phyloP scores from a whole-genome alignment of 2,888 invertebrate genomes.

The Ptychoptera albimana region DNA sequence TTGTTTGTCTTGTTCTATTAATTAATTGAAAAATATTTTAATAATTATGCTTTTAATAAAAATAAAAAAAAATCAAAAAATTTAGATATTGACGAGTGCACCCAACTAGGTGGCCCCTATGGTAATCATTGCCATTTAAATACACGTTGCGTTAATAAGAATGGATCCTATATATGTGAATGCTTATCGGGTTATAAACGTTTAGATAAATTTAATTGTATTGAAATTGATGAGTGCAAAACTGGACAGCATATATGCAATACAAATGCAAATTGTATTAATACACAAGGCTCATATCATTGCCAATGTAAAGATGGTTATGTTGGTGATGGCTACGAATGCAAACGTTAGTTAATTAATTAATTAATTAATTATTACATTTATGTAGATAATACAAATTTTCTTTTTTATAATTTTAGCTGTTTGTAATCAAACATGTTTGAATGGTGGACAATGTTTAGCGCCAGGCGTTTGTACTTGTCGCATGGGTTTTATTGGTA shows the following conservation, averaged over 20 bases:
- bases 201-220: conserved; percentile 63
- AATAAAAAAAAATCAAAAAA: neutral
- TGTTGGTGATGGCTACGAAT: conserved; percentile 59
- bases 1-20: neutral
- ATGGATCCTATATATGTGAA: conserved; percentile 70
- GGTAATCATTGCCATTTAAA: conserved; percentile 77
- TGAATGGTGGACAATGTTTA: conserved; percentile 69
- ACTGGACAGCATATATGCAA: conserved; percentile 58
- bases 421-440: conserved; percentile 60
- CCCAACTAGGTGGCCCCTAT: conserved; percentile 54
- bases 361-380: neutral
- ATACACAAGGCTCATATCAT: conserved; percentile 66
- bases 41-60: too few species aligned
- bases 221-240: conserved; percentile 65
- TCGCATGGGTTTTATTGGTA: conserved; percentile 64
- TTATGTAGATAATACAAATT: conserved; percentile 1
- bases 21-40: neutral
- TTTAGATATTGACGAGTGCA: conserved; percentile 75
- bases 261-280: conserved; percentile 58
- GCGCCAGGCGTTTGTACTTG: conserved; percentile 65
- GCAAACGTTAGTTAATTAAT: conserved; percentile 49
- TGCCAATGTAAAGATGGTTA: conserved; percentile 60
- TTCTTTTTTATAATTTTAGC: conserved; percentile 34
- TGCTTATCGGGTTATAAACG: conserved; percentile 65
- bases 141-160: conserved; percentile 67